Evolutionary conservation across 2,797 vertebrate genomes (phyloP), one percentile per base, ranked within the genome.

Genomic region (Pantherophis alleghaniensis): DNA sequence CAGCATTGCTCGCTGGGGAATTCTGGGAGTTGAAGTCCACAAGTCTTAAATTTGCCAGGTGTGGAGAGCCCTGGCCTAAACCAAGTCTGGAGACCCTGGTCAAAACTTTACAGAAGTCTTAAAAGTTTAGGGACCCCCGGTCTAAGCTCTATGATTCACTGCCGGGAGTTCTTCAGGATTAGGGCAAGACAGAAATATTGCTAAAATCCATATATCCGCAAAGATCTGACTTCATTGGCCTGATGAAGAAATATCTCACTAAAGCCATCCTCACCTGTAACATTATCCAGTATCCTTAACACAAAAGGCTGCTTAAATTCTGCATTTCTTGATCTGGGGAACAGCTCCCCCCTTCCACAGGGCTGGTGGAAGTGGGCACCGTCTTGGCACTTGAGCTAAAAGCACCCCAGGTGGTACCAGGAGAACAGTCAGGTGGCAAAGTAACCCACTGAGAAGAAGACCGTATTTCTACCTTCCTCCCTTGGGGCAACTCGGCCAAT

Each of bases 281-380:
- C 14, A 7, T 32, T 74, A 32, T 3, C 32, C 32, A 20, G 32
- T 9, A 10, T 4, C 69, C 32, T 79, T 42, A 37, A 22, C 16
- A 9, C 69, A 42, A 66, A 66, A 42, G 69, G 32, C 69, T 42
- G 7, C 69, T 10, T 79, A 1, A 37, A 20, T 79, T 2, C 69
- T 42, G 32, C 69, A 10, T 42, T 79, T 22, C 69, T 42, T 79
- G 32, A 37, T 22, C 2, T 22, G 32, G 69, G 32, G 69, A 10
- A 10, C 3, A 20, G 7, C 3, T 20, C 0, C 18, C 7, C 32
- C n/a, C n/a, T n/a, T n/a, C n/a, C n/a, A n/a, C n/a, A n/a, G n/a
- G n/a, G n/a, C n/a, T n/a, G n/a, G n/a, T n/a, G n/a, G n/a, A 37
- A 74, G 18, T 3, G 7, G 18, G 18, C 59, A 79, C 16, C 16